Evolutionary conservation across 2,113 vertebrate species (phyloP), one percentile per base, ranked within the genome.

Genomic region (Ascaphus truei): DNA sequence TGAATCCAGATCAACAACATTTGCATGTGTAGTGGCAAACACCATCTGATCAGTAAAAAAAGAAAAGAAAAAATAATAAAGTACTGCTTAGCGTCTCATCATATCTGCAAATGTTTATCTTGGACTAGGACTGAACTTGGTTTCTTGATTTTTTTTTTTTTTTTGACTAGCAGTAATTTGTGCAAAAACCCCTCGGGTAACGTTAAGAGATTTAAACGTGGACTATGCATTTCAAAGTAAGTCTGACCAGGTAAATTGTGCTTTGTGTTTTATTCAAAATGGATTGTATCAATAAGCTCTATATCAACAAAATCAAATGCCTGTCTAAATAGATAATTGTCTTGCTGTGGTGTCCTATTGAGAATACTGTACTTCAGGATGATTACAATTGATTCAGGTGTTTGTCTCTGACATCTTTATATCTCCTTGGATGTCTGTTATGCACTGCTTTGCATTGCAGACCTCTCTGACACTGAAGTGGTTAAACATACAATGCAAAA

Each of bases 281-380:
- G 84, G 90, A 90, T 95, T 93, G 93, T 95, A 94, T 92, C 85
- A 95, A 95, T 97, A 96, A 98, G 93, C 93, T 96, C 87, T 96
- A 76, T 90, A 79, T 86, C 85, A 85, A 78, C 74, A 86, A 89
- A 87, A 30, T 45, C 26, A 41, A 65, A 85, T 86, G 89, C 92
- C 92, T 90, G 91, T 93, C 90, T 89, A 81, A 84, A 79, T 88
- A 87, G 88, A 88, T 86, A 5, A 89, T 87, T 83, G 89, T 92
- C 90, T 92, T 90, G 89, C 91, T 93, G 89, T 91, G 89, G 84
- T 93, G 88, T 88, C 77, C 83, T 88, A 79, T 86, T 79, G 79
- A 84, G 85, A 85, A 87, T 86, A 89, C 87, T 92, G 89, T 90
- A 90, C 83, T 92, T 90, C 85, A 88, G 90, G 88, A 92, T 92